Evolutionary conservation across 2,888 invertebrate genomes (phyloP).

Genomic region (Tetragonisca angustula): DNA sequence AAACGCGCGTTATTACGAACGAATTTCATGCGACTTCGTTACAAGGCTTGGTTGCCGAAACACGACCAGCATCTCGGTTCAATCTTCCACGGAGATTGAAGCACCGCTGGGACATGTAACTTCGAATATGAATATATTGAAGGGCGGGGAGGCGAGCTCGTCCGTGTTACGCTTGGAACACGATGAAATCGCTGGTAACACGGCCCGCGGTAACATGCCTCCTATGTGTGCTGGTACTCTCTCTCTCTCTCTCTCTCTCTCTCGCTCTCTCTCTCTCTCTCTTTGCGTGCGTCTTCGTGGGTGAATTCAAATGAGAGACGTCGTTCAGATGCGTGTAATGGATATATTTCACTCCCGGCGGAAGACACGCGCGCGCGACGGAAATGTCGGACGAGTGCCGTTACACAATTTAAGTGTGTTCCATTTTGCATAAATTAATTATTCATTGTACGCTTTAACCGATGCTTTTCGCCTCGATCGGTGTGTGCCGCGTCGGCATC

Average conservation of each 20-base stretch:
- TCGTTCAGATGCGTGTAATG: slow-evolving; percentile 39
- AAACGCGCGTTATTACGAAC: slow-evolving; percentile 23
- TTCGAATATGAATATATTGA: slow-evolving; percentile 53
- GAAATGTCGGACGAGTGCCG: slow-evolving; percentile 36
- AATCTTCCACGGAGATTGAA: slow-evolving; percentile 45
- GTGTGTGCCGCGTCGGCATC: slow-evolving; percentile 31
- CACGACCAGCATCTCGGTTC: slow-evolving; percentile 11
- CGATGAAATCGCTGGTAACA: not conserved
- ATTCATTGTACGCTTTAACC: slow-evolving; percentile 61
- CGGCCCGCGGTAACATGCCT: not conserved
- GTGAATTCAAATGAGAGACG: slow-evolving; percentile 31
- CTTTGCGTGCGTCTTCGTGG: not conserved
- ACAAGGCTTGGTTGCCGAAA: not conserved
- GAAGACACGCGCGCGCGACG: slow-evolving; percentile 2
- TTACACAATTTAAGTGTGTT: slow-evolving; percentile 63
- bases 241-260: too few relatives aligned
- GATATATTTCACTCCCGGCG: slow-evolving; percentile 46
- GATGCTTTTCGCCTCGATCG: slow-evolving; percentile 1
- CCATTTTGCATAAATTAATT: slow-evolving; percentile 71
- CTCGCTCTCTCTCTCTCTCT: too few relatives aligned
- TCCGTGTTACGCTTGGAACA: not conserved
- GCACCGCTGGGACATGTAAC: slow-evolving; percentile 40
- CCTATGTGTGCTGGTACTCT: not conserved
- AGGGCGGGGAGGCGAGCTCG: not conserved
- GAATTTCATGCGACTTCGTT: slow-evolving; percentile 42